phyloP scores from a whole-genome alignment of 2,797 vertebrate genomes.

The Falco novaeseelandiae region DNA sequence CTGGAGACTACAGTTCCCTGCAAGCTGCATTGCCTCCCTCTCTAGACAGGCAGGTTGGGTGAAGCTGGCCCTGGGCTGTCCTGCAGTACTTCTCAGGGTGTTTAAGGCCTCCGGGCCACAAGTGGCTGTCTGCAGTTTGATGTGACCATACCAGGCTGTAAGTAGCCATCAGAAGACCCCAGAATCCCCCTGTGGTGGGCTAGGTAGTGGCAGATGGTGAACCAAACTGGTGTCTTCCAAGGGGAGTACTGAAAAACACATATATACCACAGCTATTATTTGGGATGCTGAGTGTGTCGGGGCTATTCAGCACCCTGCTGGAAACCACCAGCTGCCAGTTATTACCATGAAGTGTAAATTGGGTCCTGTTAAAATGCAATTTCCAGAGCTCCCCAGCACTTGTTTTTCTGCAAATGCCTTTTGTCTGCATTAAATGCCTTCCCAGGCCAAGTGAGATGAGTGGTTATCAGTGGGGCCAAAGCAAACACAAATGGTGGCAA shows the following conservation, averaged over 20 bases:
- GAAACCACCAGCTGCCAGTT: constrained; percentile 25
- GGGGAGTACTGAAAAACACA: not conserved
- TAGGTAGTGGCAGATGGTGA: not conserved
- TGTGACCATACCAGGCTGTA: not conserved
- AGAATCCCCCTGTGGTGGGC: not conserved
- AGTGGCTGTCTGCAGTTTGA: not conserved
- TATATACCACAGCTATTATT: not conserved
- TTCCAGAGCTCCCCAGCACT: constrained; percentile 22
- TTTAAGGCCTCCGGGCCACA: not conserved
- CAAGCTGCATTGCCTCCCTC: not conserved
- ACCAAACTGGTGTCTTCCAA: not conserved
- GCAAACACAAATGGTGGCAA: not conserved
- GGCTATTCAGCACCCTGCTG: constrained; percentile 3
- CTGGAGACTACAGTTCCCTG: not conserved
- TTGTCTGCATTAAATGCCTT: constrained; percentile 22
- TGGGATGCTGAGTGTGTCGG: not conserved
- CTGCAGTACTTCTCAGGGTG: not conserved
- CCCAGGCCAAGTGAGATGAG: not conserved
- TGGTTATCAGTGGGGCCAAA: not conserved
- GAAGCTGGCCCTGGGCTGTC: not conserved
- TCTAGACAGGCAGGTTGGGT: not conserved
- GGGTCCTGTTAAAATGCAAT: constrained; percentile 44
- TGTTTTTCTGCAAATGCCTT: constrained; percentile 34
- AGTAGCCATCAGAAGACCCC: not conserved
- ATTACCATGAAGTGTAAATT: not conserved